Base-by-base conservation (phyloP, 2,888 invertebrate species). In the Linyphia triangularis region DNA sequence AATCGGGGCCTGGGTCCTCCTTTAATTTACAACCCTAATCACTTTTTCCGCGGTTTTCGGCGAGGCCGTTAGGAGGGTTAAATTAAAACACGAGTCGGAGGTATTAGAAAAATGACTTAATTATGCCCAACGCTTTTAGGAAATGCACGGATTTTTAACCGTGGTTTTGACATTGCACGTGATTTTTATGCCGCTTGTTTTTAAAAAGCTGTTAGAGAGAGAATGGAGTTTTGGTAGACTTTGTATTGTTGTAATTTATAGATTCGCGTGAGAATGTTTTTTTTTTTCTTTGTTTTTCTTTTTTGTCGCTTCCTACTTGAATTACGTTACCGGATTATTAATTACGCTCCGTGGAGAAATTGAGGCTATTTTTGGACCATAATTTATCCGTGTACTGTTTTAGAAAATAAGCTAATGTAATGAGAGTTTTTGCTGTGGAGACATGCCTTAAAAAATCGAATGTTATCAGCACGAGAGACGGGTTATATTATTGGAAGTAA, bases 21-120 rank as follows among this genome's bases (percentile, higher is more conserved):
- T 82, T 82, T 72, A 82, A 82, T 82, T 82, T 72, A 82, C 82
- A 72, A 61, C 63, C 28, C 82, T 72, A 82, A 82, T 82, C 72
- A 82, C 61, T 72, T 82, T 82, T 82, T 82, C 63, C 61, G 81
- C 24, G 81, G 69, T 81, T 81, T 69, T 57, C 26, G 6, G 69
- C 26, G 30, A 37, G 19, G 63, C 40, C 51, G 51, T 30, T 37
- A 28, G n/a, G 72, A 63, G 37, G 70, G 63, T n/a, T 43, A 72
- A 82, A 82, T 82, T 82, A 82, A 82, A 82, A 82, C 61, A 70
- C 28, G 40, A 51, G 82, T 72, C 63, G 82, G 72, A 82, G 51
- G 51, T 51, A 72, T 72, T 82, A 82, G 82, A 82, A 82, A 82
- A 82, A 82, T 82, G 82, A 24, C 82, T 82, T 82, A 82, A 82